Percentiles rank a stretch among this genome's conserved stretches.
These are phyloP conservation scores for Fundulus diaphanus DNA, from an alignment of 2,797 vertebrate species.

Conservation along the genomic window DNA sequence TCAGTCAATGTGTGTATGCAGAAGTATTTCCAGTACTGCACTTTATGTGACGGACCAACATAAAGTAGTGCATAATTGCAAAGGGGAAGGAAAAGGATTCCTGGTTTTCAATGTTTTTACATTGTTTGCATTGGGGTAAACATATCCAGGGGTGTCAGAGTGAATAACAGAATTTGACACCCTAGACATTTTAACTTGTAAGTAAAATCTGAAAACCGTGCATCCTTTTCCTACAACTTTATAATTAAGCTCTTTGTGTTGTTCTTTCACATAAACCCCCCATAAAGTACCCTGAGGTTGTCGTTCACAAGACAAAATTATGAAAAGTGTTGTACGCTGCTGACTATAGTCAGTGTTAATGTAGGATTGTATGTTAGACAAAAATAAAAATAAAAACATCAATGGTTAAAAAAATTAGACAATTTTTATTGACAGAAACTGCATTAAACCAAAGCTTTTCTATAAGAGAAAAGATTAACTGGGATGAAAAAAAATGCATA, in stretches of 20 bases:
- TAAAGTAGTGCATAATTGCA: not conserved
- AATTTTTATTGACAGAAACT: slow-evolving; percentile 68
- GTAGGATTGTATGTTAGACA: not conserved
- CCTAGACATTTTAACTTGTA: not conserved
- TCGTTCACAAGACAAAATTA: not conserved
- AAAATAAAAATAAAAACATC: not conserved
- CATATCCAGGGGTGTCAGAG: not conserved
- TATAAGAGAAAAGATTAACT: slow-evolving; percentile 9
- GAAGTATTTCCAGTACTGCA: slow-evolving; percentile 15
- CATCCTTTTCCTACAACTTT: not conserved
- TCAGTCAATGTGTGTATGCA: slow-evolving; percentile 61
- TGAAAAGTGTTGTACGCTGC: not conserved
- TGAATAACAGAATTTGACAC: not conserved
- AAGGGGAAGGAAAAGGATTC: not conserved
- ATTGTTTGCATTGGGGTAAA: not conserved
- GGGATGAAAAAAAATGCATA: slow-evolving; percentile 9
- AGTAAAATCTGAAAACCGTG: not conserved
- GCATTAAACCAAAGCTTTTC: slow-evolving; percentile 34
- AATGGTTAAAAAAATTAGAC: slow-evolving; percentile 43
- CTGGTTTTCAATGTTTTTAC: not conserved
- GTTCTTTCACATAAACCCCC: not conserved
- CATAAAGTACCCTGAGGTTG: not conserved
- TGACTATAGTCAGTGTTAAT: not conserved
- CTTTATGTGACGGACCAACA: not conserved
- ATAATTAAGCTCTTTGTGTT: not conserved